Evolutionary conservation across 2,888 invertebrate genomes (phyloP), one percentile per base, ranked within the genome.

Genomic region (Meloe dianella): DNA sequence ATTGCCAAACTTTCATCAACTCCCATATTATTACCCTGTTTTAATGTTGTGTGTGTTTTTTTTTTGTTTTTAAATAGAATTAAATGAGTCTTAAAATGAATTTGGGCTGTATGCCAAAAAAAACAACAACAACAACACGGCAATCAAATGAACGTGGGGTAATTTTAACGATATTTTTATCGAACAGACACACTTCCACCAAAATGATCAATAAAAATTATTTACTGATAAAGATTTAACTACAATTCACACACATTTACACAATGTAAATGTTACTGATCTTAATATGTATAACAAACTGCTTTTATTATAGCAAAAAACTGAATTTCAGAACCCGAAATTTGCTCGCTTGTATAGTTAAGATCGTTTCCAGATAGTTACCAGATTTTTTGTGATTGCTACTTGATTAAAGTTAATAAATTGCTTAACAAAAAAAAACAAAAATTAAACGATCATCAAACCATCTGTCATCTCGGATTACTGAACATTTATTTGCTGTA

Each of bases 401-500:
- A 35, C 14, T 35, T 14, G 35, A 14, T 35, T 35, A 35, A 35
- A 35, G 35, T 35, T 35, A 35, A 14, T 14, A 35, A 35, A 35
- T 35, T 14, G 4, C 35, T n/a, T 14, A 47, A 47, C 47, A 17
- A 17, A 17, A 41, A 41, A 41, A 41, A 41, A n/a, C n/a, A n/a
- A n/a, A n/a, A n/a, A 8, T 32, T 32, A 32, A 32, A 32, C 32
- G 32, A 32, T 32, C 32, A 32, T 32, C 32, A 41, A 41, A 41
- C 41, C 41, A 41, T 41, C 41, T 17, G 41, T 41, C 41, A 41
- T 41, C 41, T 41, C 17, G 41, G 41, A 41, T 41, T 41, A 41
- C 41, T 41, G n/a, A 8, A 41, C 41, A 41, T 17, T 41, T 17
- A 41, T 6, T 41, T 41, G 17, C n/a, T 41, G 41, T 41, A 41